Evolutionary conservation across 1,140 invertebrate species (phyloP).

Genomic region (Drosophila quadrilineata): DNA sequence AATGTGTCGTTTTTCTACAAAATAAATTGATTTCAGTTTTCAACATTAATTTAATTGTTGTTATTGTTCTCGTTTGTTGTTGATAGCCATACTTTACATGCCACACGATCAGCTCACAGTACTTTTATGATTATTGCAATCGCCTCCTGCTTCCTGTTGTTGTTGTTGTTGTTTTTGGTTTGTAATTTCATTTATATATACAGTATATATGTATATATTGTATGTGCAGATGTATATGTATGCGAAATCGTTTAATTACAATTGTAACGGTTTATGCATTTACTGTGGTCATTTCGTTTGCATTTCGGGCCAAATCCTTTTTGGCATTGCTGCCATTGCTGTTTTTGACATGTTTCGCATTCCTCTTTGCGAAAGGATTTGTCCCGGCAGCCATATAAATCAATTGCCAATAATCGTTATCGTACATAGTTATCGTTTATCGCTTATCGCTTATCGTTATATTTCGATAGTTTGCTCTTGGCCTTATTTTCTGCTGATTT

Average conservation of each 20-base stretch:
- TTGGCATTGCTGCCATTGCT: no score
- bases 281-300: conserved; percentile 35
- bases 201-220: conserved; percentile 21
- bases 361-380: no score
- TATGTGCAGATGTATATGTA: no score
- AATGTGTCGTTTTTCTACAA: conserved; percentile 36
- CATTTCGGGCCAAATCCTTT: no score
- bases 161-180: conserved; percentile 15
- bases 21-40: conserved; percentile 50
- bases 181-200: conserved; percentile 32
- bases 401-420: conserved; percentile 29
- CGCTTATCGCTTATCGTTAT: conserved; percentile 10
- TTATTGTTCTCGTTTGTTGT: conserved; percentile 7
- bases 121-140: conserved; percentile 46
- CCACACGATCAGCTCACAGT: conserved; percentile 3
- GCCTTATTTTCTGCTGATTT: conserved; percentile 4
- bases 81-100: background rate
- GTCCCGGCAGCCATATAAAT: conserved; percentile 33
- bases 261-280: conserved; percentile 38
- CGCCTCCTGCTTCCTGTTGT: conserved; percentile 7
- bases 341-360: no score
- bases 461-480: background rate
- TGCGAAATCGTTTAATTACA: conserved; percentile 50
- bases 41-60: conserved; percentile 42
- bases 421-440: conserved; percentile 3